Evolutionary conservation across 2,113 vertebrate species (phyloP).

Genomic region (Platysternon megacephalum): DNA sequence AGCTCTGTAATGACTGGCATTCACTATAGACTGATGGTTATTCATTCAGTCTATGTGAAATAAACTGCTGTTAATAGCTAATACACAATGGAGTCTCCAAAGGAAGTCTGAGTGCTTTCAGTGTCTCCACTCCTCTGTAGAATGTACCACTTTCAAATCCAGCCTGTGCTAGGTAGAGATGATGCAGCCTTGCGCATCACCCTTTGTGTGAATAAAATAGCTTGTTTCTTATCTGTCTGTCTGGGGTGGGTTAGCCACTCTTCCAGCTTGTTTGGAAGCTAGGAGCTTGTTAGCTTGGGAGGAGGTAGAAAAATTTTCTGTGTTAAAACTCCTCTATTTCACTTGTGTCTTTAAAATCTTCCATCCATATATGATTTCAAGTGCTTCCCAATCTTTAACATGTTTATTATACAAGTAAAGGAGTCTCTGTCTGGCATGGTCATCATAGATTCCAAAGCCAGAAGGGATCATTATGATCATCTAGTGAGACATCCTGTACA

Average conservation of each 20-base stretch:
- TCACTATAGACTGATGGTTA: not conserved
- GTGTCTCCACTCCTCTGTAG: not conserved
- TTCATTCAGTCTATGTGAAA: not conserved
- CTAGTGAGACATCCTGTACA: not conserved
- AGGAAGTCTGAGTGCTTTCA: fast-evolving
- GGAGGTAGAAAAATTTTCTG: not conserved
- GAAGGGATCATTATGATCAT: not conserved
- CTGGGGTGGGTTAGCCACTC: not conserved
- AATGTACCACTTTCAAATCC: not conserved
- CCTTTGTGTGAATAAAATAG: not conserved
- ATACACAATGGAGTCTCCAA: not conserved
- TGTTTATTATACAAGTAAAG: fast-evolving
- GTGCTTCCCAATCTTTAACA: not conserved
- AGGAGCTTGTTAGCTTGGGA: not conserved
- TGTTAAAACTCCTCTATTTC: not conserved
- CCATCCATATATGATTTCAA: not conserved
- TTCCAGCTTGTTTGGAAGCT: not conserved
- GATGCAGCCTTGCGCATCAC: not conserved
- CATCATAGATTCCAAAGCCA: not conserved
- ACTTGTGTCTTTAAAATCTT: not conserved
- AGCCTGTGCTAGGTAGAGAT: not conserved
- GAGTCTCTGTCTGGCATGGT: not conserved
- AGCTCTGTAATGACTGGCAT: not conserved
- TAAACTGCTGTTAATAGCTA: not conserved
- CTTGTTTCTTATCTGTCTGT: not conserved